These are phyloP conservation scores for Cyrtorhinus lividipennis DNA, from an alignment of 1,140 invertebrate genomes.

Conservation along the genomic window DNA sequence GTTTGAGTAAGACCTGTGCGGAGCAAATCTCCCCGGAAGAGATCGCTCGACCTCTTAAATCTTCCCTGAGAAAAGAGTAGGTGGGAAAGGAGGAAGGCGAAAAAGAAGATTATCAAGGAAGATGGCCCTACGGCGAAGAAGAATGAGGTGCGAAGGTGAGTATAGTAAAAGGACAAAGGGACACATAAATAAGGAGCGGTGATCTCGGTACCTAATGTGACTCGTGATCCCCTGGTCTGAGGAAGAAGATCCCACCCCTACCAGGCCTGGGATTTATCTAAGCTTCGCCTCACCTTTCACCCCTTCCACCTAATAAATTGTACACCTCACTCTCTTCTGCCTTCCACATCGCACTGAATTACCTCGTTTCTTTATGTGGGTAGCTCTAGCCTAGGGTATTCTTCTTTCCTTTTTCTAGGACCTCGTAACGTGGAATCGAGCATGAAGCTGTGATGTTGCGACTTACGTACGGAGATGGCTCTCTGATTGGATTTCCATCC, in stretches of 20 bases:
- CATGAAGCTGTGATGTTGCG: too few species aligned
- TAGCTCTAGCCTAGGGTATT: not conserved
- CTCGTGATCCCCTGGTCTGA: not conserved
- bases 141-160: slow-evolving; percentile 1
- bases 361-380: not conserved
- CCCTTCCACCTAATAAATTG: slow-evolving; percentile 2
- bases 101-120: slow-evolving; percentile 11
- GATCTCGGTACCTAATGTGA: slow-evolving; percentile 2
- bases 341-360: not conserved
- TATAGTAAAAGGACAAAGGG: slow-evolving; percentile 5
- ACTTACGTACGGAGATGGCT: too few species aligned
- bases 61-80: not conserved
- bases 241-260: not conserved
- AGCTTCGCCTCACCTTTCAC: not conserved
- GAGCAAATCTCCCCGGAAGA: too few species aligned
- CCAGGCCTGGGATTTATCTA: slow-evolving; percentile 3
- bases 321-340: not conserved
- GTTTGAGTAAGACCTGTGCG: too few species aligned
- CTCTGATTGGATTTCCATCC: too few species aligned
- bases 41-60: too few species aligned
- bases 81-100: not conserved
- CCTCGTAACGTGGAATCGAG: too few species aligned
- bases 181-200: slow-evolving; percentile 3
- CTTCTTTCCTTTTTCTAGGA: too few species aligned
- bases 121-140: slow-evolving; percentile 2